Conservation (phyloP, 2,797 vertebrate genomes). For the Trematomus bernacchii region DNA sequence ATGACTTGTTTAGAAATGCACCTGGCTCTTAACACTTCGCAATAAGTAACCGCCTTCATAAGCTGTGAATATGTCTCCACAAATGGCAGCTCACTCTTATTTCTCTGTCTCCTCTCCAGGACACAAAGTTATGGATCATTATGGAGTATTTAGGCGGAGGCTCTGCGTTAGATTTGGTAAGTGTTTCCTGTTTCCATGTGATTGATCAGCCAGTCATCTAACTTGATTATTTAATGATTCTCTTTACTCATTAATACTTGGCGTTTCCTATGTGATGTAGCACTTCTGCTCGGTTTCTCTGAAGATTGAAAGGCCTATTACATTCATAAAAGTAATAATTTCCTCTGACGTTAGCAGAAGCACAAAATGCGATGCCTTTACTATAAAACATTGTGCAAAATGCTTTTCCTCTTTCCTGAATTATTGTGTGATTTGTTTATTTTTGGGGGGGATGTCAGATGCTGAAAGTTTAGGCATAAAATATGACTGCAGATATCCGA, state of each 20-base stretch:
- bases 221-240: not conserved
- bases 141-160: conserved; percentile 99
- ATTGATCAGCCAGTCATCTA: not conserved
- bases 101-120: conserved; percentile 81
- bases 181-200: conserved; percentile 51
- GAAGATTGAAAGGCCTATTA: too few species aligned
- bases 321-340: too few species aligned
- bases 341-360: too few species aligned
- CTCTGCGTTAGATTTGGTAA: conserved; percentile 96
- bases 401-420: too few species aligned
- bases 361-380: too few species aligned
- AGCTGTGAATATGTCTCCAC: conserved; percentile 2
- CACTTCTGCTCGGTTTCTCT: not conserved
- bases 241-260: not conserved
- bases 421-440: too few species aligned
- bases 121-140: conserved; percentile 98
- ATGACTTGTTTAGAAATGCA: conserved; percentile 23
- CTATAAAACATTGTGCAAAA: too few species aligned
- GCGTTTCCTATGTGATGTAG: not conserved
- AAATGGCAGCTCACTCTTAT: conserved; percentile 18
- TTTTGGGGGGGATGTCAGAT: too few species aligned
- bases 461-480: too few species aligned
- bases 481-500: too few species aligned
- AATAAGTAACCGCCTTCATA: conserved; percentile 5
- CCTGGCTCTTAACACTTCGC: not conserved